Evolutionary conservation across 2,888 invertebrate genomes (phyloP).

Genomic region (Thera obeliscata): DNA sequence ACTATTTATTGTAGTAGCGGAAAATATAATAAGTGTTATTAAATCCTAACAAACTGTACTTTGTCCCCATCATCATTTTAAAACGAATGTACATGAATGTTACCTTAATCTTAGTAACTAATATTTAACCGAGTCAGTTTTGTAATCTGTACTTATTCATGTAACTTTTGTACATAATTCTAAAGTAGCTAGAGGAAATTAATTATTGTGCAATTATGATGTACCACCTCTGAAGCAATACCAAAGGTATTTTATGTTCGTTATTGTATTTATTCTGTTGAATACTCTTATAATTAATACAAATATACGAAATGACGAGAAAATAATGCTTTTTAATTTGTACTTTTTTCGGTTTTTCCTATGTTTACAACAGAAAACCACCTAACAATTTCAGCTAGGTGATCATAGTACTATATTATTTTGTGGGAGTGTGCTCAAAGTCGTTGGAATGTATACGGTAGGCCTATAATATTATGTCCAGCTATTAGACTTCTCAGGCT

Average conservation of each 20-base stretch:
- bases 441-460: too few species aligned
- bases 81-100: slow-evolving; percentile 54
- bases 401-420: too few species aligned
- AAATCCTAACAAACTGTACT: neutral
- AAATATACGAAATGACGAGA: slow-evolving; percentile 55
- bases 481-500: too few species aligned
- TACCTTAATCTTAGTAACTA: slow-evolving; percentile 59
- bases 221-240: slow-evolving; percentile 71
- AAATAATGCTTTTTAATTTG: slow-evolving; percentile 14
- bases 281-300: slow-evolving; percentile 74
- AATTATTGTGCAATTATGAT: slow-evolving; percentile 79
- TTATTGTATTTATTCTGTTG: slow-evolving; percentile 72
- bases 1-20: neutral
- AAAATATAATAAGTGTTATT: neutral
- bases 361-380: too few species aligned
- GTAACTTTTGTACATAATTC: slow-evolving; percentile 79
- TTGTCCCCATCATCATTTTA: slow-evolving; percentile 46
- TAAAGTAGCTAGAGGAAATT: slow-evolving; percentile 70
- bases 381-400: too few species aligned
- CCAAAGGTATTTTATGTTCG: slow-evolving; percentile 81
- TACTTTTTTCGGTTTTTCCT: neutral
- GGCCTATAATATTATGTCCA: too few species aligned
- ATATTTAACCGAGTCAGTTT: slow-evolving; percentile 58
- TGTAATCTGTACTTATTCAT: slow-evolving; percentile 56
- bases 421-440: too few species aligned